Conservation (phyloP, 2,797 vertebrate genomes). For the Garrulus glandarius region DNA sequence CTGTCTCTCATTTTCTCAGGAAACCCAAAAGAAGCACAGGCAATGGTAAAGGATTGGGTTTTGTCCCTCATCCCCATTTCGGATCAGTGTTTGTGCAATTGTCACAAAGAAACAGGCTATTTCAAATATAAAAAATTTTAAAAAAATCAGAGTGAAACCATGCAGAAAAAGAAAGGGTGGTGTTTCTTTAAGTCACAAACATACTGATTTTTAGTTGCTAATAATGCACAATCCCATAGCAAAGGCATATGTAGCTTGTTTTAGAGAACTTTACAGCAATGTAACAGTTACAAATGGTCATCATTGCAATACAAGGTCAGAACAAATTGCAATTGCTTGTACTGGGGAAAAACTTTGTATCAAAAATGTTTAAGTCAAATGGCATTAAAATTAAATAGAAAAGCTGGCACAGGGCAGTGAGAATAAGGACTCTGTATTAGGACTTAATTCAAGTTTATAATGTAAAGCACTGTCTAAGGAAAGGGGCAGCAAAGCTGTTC, state of each 20-base stretch:
- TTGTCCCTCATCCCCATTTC: background rate
- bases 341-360: background rate
- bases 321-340: background rate
- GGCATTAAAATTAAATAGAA: background rate
- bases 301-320: background rate
- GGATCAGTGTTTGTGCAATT: background rate
- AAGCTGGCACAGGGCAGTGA: background rate
- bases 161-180: background rate
- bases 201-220: background rate
- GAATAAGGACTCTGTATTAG: background rate
- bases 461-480: background rate
- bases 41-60: background rate
- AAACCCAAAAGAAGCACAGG: background rate
- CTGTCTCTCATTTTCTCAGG: background rate
- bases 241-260: background rate
- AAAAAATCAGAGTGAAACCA: background rate
- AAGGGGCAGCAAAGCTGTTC: background rate
- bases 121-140: background rate
- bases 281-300: background rate
- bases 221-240: background rate
- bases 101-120: background rate
- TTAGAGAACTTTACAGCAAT: background rate
- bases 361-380: background rate
- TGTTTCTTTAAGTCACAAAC: background rate
- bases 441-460: background rate